A percentile compares a stretch with the other conserved stretches of the same genome.
Conservation (phyloP, 2,113 vertebrate species). For the Haliaeetus leucogaster region DNA sequence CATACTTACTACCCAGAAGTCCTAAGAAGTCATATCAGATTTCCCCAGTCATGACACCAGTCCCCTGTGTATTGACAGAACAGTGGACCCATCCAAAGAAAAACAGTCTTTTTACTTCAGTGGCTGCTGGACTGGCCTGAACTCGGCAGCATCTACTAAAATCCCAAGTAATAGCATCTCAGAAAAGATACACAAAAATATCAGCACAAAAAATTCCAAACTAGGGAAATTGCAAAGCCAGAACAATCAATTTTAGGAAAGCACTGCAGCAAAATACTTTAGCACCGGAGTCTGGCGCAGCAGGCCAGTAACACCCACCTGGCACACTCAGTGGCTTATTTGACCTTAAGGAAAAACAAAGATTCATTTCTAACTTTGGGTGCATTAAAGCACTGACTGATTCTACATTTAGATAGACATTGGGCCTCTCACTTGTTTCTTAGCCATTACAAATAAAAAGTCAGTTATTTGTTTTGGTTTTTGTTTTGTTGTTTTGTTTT, state of each 20-base stretch:
- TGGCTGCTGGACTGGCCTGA: not conserved
- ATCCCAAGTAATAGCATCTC: not conserved
- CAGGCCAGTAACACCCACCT: not conserved
- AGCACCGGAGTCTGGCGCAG: not conserved
- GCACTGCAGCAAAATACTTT: not conserved
- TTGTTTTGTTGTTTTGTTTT: not conserved
- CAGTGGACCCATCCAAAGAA: not conserved
- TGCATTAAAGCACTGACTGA: not conserved
- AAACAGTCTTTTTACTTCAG: not conserved
- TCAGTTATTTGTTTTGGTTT: not conserved
- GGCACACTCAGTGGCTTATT: not conserved
- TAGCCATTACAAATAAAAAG: not conserved
- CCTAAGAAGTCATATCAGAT: not conserved
- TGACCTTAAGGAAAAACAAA: not conserved
- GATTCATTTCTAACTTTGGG: not conserved
- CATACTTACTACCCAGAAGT: not conserved
- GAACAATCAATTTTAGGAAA: not conserved
- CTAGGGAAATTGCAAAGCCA: not conserved
- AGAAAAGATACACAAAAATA: not conserved
- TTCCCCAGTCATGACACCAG: not conserved
- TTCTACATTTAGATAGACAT: not conserved
- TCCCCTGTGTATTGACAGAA: not conserved
- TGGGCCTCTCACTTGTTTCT: not conserved
- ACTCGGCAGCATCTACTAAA: not conserved
- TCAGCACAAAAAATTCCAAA: not conserved